A percentile compares a stretch with the other conserved stretches of the same genome.
Conservation (phyloP, 2,113 vertebrate genomes). For the Aldabrachelys gigantea region DNA sequence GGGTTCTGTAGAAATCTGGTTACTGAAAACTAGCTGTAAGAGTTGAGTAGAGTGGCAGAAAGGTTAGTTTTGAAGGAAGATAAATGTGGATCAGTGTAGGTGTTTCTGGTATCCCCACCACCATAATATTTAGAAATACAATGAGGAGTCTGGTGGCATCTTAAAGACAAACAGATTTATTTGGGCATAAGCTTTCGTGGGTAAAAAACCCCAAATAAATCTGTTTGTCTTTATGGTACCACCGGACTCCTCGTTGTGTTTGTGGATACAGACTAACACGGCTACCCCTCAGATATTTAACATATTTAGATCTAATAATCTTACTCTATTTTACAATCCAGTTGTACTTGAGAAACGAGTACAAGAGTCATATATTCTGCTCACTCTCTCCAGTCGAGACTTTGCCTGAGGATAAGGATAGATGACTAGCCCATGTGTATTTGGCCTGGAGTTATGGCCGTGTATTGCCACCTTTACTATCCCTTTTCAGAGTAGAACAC, state of each 20-base stretch:
- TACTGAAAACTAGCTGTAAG: not conserved
- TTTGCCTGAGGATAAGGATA: not conserved
- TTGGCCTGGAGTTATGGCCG: not conserved
- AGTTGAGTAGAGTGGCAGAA: not conserved
- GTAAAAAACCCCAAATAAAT: no score
- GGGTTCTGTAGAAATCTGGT: not conserved
- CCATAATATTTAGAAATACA: not conserved
- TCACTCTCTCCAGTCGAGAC: conserved; percentile 17
- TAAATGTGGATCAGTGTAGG: not conserved
- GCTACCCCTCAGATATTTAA: no score
- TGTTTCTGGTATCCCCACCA: not conserved
- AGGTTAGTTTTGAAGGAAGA: not conserved
- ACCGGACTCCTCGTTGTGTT: no score
- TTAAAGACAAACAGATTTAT: no score
- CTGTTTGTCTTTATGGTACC: no score
- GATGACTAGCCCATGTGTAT: not conserved
- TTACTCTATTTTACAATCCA: not conserved
- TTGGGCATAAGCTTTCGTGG: no score
- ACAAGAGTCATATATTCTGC: not conserved
- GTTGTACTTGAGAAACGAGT: not conserved
- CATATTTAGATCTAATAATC: not conserved
- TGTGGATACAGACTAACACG: no score
- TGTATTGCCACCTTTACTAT: not conserved
- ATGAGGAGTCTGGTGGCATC: no score
- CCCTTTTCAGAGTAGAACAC: not conserved